Evolutionary conservation across 2,888 invertebrate genomes (phyloP).

Genomic region (Phyllotreta cruciferae): DNA sequence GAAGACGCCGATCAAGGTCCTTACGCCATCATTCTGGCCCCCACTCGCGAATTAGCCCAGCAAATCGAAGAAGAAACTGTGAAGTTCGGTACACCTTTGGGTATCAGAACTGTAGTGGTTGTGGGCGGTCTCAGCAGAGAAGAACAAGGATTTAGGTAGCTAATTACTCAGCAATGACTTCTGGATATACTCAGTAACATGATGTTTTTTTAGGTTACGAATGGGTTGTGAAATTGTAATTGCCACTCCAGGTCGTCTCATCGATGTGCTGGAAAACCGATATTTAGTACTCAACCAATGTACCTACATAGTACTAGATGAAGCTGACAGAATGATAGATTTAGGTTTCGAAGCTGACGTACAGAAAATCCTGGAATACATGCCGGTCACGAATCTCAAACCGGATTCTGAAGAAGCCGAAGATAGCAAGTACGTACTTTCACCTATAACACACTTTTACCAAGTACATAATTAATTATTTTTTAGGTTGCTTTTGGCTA

Average conservation of each 20-base stretch:
- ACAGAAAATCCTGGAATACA: slow-evolving; percentile 95
- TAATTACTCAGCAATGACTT: not conserved
- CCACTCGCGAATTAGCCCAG: slow-evolving; percentile 98
- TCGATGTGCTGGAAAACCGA: slow-evolving; percentile 94
- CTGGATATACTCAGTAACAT: not conserved
- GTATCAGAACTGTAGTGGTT: slow-evolving; percentile 93
- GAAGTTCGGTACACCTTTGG: slow-evolving; percentile 94
- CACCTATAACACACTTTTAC: not conserved
- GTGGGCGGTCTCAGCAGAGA: slow-evolving; percentile 97
- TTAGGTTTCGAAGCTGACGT: slow-evolving; percentile 99
- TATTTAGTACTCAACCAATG: slow-evolving; percentile 97
- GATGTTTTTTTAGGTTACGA: slow-evolving; percentile 69
- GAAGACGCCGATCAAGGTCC: slow-evolving; percentile 95
- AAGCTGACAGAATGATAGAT: slow-evolving; percentile 99
- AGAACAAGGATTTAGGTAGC: slow-evolving; percentile 86
- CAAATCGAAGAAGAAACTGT: slow-evolving; percentile 99
- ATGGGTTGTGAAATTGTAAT: slow-evolving; percentile 99
- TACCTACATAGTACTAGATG: slow-evolving; percentile 95
- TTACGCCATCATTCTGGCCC: slow-evolving; percentile 98
- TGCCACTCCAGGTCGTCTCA: slow-evolving; percentile 98
- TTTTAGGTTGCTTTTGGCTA: slow-evolving; percentile 74
- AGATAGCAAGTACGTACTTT: slow-evolving; percentile 65
- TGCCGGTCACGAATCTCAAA: slow-evolving; percentile 98
- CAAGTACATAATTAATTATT: slow-evolving; percentile 4
- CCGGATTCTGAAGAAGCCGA: slow-evolving; percentile 99